A percentile compares a stretch with the other conserved stretches of the same genome.
Conservation (phyloP, 2,113 vertebrate species). For the Phalacrocorax aristotelis region DNA sequence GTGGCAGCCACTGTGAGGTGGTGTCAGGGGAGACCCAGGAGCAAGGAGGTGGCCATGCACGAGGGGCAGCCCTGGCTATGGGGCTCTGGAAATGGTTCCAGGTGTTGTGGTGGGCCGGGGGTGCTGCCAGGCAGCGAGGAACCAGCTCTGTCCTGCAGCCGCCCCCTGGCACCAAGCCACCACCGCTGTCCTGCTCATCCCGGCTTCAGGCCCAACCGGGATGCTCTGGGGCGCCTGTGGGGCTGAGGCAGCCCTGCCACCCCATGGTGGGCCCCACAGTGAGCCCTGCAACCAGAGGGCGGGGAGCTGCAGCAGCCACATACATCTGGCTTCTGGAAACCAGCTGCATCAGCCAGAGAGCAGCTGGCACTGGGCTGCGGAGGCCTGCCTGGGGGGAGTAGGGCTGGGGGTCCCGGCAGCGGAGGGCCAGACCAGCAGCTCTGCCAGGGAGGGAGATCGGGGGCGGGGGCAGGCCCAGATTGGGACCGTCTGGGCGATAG, state of each 20-base stretch:
- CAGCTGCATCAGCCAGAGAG: slow-evolving; percentile 31
- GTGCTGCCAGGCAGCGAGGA: neutral
- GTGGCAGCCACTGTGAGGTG: neutral
- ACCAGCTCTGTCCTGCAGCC: slow-evolving; percentile 26
- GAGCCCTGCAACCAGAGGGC: neutral
- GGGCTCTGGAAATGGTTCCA: neutral
- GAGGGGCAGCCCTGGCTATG: neutral
- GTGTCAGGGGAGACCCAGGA: neutral
- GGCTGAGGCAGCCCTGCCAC: neutral
- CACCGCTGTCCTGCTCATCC: accelerated
- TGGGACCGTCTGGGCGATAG: slow-evolving; percentile 66
- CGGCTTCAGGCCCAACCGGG: accelerated
- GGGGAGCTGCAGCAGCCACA: neutral
- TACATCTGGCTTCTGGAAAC: slow-evolving; percentile 57
- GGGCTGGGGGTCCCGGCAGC: neutral
- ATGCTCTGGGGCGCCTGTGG: neutral
- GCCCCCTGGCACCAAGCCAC: neutral
- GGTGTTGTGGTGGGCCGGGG: neutral
- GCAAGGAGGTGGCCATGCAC: neutral
- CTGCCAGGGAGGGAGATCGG: neutral
- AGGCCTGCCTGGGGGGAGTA: neutral
- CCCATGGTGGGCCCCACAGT: neutral
- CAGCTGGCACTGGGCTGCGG: slow-evolving; percentile 45
- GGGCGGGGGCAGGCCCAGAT: slow-evolving; percentile 48
- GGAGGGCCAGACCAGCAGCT: neutral